A percentile compares a stretch with the other conserved stretches of the same genome.
Evolutionary conservation across 2,888 invertebrate species (phyloP).

Genomic region (Augiades crinisus): DNA sequence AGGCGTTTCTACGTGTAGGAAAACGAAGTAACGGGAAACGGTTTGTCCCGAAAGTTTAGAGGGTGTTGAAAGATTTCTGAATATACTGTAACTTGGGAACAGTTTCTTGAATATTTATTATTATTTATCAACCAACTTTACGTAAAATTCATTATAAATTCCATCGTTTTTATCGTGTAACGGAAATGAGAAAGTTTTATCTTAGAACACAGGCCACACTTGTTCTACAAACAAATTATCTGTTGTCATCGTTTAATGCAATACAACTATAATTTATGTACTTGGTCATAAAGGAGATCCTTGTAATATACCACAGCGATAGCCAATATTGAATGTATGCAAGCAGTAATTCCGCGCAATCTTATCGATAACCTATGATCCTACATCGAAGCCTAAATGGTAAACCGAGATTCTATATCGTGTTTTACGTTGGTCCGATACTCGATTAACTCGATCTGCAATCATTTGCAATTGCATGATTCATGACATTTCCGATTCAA

Average conservation of each 20-base stretch:
- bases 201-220: not conserved
- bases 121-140: too few species aligned
- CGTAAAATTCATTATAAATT: too few species aligned
- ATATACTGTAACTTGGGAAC: too few species aligned
- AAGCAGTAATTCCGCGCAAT: constrained; percentile 43
- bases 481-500: constrained; percentile 14
- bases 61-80: too few species aligned
- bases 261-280: constrained; percentile 16
- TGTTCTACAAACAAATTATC: not conserved
- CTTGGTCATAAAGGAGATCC: constrained; percentile 33
- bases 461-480: constrained; percentile 13
- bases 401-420: constrained; percentile 38
- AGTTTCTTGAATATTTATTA: too few species aligned
- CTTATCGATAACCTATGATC: constrained; percentile 56
- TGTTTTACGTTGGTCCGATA: constrained; percentile 33
- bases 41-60: too few species aligned
- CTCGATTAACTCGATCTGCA: constrained; percentile 13
- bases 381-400: constrained; percentile 44
- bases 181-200: not conserved
- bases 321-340: constrained; percentile 25
- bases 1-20: too few species aligned
- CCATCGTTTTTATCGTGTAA: not conserved
- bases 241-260: not conserved
- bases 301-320: constrained; percentile 38
- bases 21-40: too few species aligned